Conservation (phyloP, 2,888 invertebrate species). For the Apeira syringaria region DNA sequence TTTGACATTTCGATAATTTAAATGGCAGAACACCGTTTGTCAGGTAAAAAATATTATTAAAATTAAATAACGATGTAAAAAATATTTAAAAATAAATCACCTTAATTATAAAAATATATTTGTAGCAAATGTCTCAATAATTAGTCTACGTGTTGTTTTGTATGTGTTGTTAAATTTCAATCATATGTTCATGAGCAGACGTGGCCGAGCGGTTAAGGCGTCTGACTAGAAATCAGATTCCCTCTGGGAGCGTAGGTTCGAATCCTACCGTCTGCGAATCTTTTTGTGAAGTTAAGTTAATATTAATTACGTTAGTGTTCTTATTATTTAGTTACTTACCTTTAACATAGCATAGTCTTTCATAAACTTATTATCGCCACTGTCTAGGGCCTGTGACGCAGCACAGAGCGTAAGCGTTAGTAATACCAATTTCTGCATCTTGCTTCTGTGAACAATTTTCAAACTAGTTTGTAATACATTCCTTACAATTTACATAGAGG, state of each 20-base stretch:
- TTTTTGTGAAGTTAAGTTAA: constrained; percentile 35
- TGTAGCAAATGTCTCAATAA: too few species aligned
- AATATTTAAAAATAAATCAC: too few species aligned
- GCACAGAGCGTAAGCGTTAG: constrained; percentile 49
- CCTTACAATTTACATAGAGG: too few species aligned
- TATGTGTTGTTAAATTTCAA: too few species aligned
- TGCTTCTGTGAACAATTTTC: constrained; percentile 36
- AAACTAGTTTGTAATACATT: too few species aligned
- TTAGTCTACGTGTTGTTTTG: too few species aligned
- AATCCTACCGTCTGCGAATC: constrained; percentile 93
- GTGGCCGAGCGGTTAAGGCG: constrained; percentile 95
- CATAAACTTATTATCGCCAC: constrained; percentile 86
- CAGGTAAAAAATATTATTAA: too few species aligned
- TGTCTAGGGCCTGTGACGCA: constrained; percentile 68
- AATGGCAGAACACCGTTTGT: too few species aligned
- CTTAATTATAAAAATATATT: too few species aligned
- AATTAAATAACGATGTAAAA: too few species aligned
- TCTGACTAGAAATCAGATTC: constrained; percentile 96
- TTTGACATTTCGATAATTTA: too few species aligned
- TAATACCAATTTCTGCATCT: constrained; percentile 39
- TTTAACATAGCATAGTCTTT: constrained; percentile 90
- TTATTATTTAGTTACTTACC: constrained; percentile 59
- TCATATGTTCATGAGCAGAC: constrained; percentile 78
- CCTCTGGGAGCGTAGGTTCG: constrained; percentile 96
- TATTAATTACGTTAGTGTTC: too few species aligned